These are phyloP conservation scores for Eospalax fontanierii DNA, from an alignment of 2,797 vertebrate species.

Conservation along the genomic window DNA sequence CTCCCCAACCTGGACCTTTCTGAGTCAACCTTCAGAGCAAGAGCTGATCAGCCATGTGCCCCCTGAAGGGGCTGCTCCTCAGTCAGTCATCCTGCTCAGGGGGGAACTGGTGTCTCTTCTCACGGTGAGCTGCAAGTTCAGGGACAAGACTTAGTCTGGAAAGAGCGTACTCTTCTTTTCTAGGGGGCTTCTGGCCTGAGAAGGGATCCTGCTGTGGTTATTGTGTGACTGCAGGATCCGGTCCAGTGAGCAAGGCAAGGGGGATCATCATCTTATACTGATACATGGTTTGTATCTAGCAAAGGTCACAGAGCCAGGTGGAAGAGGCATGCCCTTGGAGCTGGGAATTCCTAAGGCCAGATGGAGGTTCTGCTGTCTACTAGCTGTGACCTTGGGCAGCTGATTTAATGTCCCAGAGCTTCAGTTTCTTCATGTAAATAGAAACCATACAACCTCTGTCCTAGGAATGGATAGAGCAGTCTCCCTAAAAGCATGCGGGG, in stretches of 20 bases:
- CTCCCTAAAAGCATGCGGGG: too few species aligned
- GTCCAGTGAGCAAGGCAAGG: too few species aligned
- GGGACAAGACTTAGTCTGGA: too few species aligned
- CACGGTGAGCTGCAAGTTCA: accelerated
- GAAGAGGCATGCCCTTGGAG: not conserved
- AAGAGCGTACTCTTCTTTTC: too few species aligned
- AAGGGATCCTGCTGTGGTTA: too few species aligned
- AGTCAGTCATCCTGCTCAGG: too few species aligned
- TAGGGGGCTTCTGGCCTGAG: too few species aligned
- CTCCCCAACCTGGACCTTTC: not conserved
- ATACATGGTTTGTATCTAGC: not conserved
- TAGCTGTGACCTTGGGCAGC: not conserved
- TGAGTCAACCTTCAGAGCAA: not conserved
- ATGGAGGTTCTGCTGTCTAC: not conserved
- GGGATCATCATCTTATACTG: not conserved
- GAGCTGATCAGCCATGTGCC: not conserved
- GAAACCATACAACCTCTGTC: too few species aligned
- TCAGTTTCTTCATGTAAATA: too few species aligned
- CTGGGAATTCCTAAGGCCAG: not conserved
- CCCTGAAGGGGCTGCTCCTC: not conserved
- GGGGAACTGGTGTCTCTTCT: too few species aligned
- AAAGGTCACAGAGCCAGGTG: not conserved
- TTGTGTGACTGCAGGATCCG: too few species aligned
- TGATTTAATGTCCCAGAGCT: not conserved
- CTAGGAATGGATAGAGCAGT: too few species aligned